A percentile compares a stretch with the other conserved stretches of the same genome.
Conservation (phyloP, 2,888 invertebrate genomes). For the Tetramorium bicarinatum region DNA sequence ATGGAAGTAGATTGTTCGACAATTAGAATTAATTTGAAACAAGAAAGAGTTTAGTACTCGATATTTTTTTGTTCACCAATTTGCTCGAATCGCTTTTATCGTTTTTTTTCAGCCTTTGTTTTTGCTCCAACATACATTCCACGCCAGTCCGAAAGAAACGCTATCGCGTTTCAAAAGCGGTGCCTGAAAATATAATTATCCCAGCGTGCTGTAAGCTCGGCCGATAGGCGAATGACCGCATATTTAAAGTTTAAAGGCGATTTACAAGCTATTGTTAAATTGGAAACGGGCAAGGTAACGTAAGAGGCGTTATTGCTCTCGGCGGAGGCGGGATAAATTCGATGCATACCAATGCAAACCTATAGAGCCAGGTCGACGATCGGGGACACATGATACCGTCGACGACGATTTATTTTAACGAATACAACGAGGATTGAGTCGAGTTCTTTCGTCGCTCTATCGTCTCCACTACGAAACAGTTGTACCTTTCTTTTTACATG, state of each 20-base stretch:
- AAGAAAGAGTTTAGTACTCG: not conserved
- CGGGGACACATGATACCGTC: conserved; percentile 44
- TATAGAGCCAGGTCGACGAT: conserved; percentile 33
- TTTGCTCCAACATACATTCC: conserved; percentile 12
- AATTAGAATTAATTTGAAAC: not conserved
- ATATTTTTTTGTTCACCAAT: conserved; percentile 5
- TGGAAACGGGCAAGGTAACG: conserved; percentile 33
- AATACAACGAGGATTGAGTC: conserved; percentile 32
- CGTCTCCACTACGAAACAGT: conserved; percentile 11
- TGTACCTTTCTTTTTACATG: not conserved
- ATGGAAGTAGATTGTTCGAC: not conserved
- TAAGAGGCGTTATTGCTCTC: conserved; percentile 47
- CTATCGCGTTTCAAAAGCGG: conserved; percentile 28
- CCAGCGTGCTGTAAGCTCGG: not conserved
- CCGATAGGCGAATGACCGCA: conserved; percentile 19
- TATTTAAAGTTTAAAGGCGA: conserved; percentile 50
- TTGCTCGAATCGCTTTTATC: conserved; percentile 12
- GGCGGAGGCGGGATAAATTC: conserved; percentile 41
- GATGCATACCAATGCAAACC: conserved; percentile 48
- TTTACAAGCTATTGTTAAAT: conserved; percentile 56
- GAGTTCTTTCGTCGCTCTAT: conserved; percentile 25
- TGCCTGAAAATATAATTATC: conserved; percentile 50
- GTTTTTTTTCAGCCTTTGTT: conserved; percentile 4
- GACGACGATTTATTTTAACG: conserved; percentile 52
- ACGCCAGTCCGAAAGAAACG: conserved; percentile 13